A percentile compares a stretch with the other conserved stretches of the same genome.
phyloP scores from a whole-genome alignment of 2,113 vertebrate species.

The Carassius gibelio region DNA sequence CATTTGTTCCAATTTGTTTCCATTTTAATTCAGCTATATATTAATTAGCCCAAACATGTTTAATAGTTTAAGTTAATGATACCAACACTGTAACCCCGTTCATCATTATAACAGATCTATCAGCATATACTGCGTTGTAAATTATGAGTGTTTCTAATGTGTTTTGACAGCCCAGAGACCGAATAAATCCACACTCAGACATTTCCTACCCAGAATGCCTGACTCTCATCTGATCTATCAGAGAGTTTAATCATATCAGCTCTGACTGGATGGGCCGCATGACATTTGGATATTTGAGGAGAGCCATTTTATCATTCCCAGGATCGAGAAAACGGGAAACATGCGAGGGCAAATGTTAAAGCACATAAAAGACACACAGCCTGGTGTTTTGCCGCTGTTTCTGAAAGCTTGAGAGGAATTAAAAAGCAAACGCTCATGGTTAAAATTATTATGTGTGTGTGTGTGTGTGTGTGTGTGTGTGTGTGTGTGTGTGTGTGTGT shows the following conservation, averaged over 20 bases:
- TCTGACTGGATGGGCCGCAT: conserved; percentile 23
- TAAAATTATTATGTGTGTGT: not conserved
- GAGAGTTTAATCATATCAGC: conserved; percentile 37
- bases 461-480: too few species aligned
- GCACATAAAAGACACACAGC: not conserved
- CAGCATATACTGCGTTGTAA: not conserved
- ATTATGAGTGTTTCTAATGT: not conserved
- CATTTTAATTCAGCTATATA: not conserved
- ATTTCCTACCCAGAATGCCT: conserved; percentile 15
- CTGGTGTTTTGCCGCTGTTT: not conserved
- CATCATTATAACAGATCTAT: not conserved
- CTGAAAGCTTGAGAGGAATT: not conserved
- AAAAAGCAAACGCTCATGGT: not conserved
- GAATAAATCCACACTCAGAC: conserved; percentile 18
- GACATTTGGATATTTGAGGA: conserved; percentile 27
- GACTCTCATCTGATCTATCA: conserved; percentile 46
- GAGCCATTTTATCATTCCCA: conserved; percentile 1
- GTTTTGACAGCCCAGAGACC: not conserved
- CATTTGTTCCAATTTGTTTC: too few species aligned
- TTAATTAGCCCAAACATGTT: not conserved
- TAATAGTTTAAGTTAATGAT: not conserved
- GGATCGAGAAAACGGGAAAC: not conserved
- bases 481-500: too few species aligned
- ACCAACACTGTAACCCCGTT: not conserved
- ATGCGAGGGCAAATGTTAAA: not conserved